These are phyloP conservation scores for Schizopygopsis malacanthus DNA, from an alignment of 2,797 vertebrate genomes.

Conservation along the genomic window DNA sequence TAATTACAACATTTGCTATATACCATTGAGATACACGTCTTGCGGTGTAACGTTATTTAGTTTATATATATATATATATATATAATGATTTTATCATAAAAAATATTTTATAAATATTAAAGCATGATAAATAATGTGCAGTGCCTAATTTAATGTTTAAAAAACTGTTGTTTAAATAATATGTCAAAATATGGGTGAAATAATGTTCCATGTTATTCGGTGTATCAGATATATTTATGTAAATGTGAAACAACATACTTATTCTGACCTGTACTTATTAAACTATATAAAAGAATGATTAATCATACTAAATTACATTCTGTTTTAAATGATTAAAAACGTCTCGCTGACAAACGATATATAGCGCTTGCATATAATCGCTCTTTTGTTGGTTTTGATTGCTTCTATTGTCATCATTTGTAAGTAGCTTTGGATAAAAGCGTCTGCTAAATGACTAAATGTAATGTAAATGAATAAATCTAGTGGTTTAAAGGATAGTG, in stretches of 20 bases:
- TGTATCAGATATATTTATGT: neutral
- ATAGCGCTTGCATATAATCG: too few species aligned
- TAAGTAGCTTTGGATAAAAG: too few species aligned
- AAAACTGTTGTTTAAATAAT: neutral
- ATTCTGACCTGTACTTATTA: neutral
- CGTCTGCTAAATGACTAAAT: too few species aligned
- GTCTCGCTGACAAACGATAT: too few species aligned
- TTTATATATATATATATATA: too few species aligned
- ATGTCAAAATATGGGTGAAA: neutral
- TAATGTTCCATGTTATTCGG: neutral
- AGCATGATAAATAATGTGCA: neutral
- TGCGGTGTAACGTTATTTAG: neutral
- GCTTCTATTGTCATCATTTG: too few species aligned
- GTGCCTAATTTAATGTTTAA: neutral
- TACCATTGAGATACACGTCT: too few species aligned
- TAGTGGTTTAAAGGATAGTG: too few species aligned
- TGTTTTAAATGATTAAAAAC: too few species aligned
- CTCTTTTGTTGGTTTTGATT: too few species aligned
- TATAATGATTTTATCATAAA: too few species aligned
- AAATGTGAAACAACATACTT: neutral
- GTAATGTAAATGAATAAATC: neutral
- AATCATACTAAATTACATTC: too few species aligned
- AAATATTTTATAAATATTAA: neutral
- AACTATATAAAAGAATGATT: neutral
- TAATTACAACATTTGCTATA: neutral